phyloP scores from a whole-genome alignment of 2,113 vertebrate genomes.

The Xiphias gladius region DNA sequence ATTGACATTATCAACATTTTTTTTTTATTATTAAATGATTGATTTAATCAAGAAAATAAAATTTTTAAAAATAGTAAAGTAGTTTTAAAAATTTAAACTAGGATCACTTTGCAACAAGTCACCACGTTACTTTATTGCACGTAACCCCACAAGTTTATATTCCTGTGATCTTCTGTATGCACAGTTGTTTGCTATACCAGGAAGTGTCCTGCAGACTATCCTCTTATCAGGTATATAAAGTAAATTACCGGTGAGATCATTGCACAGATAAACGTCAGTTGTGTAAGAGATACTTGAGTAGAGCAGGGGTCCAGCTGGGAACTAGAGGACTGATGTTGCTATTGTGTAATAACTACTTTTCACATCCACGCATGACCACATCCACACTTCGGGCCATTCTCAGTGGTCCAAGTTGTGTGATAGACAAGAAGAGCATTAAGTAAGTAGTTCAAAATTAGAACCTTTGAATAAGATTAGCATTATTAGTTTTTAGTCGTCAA shows the following conservation, averaged over 20 bases:
- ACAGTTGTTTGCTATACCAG: slow-evolving; percentile 30
- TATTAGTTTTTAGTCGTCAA: not conserved
- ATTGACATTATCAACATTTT: too few relatives aligned
- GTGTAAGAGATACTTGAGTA: slow-evolving; percentile 9
- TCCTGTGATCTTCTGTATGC: slow-evolving; percentile 56
- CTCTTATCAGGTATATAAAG: slow-evolving; percentile 51
- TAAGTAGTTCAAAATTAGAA: not conserved
- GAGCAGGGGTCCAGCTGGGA: not conserved
- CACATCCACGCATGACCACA: not conserved
- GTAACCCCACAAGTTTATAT: slow-evolving; percentile 27
- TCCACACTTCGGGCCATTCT: not conserved
- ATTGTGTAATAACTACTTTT: not conserved
- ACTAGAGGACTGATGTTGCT: not conserved
- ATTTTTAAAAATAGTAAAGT: too few relatives aligned
- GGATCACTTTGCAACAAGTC: not conserved
- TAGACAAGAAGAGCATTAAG: not conserved
- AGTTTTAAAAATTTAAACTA: not conserved
- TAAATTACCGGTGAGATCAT: slow-evolving; percentile 7
- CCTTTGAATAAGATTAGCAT: slow-evolving; percentile 32
- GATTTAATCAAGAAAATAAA: not conserved
- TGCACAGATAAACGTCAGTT: not conserved
- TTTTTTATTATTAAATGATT: not conserved
- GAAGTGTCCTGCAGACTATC: slow-evolving; percentile 30
- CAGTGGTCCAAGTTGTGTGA: not conserved
- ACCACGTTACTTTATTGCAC: not conserved